phyloP scores from a whole-genome alignment of 2,113 vertebrate species.

The Pangasianodon gigas region DNA sequence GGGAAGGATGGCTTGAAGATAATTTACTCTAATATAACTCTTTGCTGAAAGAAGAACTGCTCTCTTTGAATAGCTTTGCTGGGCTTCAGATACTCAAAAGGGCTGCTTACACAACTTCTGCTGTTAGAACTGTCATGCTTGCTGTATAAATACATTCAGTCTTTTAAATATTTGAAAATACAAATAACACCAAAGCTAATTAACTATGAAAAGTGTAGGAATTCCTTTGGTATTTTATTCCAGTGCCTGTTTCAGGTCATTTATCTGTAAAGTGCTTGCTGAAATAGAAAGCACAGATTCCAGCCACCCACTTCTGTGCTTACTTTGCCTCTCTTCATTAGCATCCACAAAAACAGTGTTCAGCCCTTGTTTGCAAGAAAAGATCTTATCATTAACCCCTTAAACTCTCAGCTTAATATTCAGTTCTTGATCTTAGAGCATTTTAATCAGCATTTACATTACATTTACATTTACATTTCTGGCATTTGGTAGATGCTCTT shows the following conservation, averaged over 20 bases:
- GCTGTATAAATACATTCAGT: slow-evolving; percentile 5
- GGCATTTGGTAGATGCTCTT: no score
- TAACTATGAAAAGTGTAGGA: background rate
- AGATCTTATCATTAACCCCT: background rate
- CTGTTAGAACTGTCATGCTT: background rate
- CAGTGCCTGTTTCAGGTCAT: slow-evolving; percentile 1
- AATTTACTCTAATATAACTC: background rate
- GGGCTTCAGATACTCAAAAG: background rate
- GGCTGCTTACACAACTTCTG: background rate
- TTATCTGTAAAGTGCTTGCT: background rate
- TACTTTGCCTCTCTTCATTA: background rate
- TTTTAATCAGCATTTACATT: no score
- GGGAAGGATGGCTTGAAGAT: background rate
- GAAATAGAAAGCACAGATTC: slow-evolving; percentile 14
- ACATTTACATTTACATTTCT: no score
- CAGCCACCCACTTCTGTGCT: slow-evolving; percentile 14
- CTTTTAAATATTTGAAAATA: background rate
- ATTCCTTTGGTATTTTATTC: background rate
- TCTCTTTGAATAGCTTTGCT: background rate
- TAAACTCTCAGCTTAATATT: background rate
- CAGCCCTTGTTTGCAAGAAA: background rate
- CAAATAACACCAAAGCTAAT: background rate
- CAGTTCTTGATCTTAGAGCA: background rate
- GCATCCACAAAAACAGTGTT: background rate
- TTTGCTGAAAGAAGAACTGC: background rate